phyloP scores from a whole-genome alignment of 1,140 invertebrate species.

The Holotrichia oblita region DNA sequence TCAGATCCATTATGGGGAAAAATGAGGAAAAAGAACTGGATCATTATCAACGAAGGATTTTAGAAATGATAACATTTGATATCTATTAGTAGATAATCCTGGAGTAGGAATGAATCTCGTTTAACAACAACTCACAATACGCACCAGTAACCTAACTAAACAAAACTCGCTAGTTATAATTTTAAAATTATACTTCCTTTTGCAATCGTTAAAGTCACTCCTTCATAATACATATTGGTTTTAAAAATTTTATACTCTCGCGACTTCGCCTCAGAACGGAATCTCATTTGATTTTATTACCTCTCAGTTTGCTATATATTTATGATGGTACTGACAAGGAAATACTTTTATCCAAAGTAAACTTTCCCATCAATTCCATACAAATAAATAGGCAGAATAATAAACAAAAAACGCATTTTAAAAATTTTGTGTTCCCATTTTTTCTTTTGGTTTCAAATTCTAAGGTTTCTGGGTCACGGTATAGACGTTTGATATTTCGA shows the following conservation, averaged over 20 bases:
- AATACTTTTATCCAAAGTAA: slow-evolving; percentile 34
- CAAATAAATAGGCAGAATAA: slow-evolving; percentile 17
- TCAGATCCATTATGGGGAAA: too few species aligned
- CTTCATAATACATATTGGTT: not conserved
- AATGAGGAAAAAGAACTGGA: too few species aligned
- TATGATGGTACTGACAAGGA: not conserved
- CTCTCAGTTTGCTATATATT: slow-evolving; percentile 9
- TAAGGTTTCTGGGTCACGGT: not conserved
- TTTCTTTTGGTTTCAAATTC: not conserved
- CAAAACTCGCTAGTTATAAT: too few species aligned
- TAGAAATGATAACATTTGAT: too few species aligned
- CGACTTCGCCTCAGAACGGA: not conserved
- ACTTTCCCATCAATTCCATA: slow-evolving; percentile 28
- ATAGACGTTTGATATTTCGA: slow-evolving; percentile 13
- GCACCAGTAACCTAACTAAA: too few species aligned
- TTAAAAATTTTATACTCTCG: slow-evolving; percentile 9
- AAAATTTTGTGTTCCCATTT: not conserved
- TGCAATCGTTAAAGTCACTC: not conserved
- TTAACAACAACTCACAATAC: too few species aligned
- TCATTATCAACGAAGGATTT: too few species aligned
- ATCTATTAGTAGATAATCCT: too few species aligned
- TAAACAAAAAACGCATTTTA: slow-evolving; percentile 34
- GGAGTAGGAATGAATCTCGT: too few species aligned
- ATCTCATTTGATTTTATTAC: slow-evolving; percentile 24
- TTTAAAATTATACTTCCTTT: too few species aligned